Conservation (phyloP, 1,140 invertebrate genomes). For the Caenorhabditis elegans region WBcel235 BX284602.5:10492501-10493000, state of each 20-base stretch:
- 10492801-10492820: not conserved
- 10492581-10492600: constrained; percentile 72
- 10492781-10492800: constrained; percentile 26
- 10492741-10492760: constrained; percentile 75
- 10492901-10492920: too few relatives aligned
- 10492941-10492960: not conserved
- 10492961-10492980: not conserved
- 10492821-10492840: not conserved
- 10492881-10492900: not conserved
- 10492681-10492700: constrained; percentile 77
- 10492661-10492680: constrained; percentile 96
- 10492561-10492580: constrained; percentile 50
- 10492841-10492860: not conserved
- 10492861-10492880: not conserved
- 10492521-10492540: not conserved
- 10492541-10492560: constrained; percentile 38
- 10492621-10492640: constrained; percentile 89
- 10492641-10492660: constrained; percentile 87
- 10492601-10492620: constrained; percentile 90
- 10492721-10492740: constrained; percentile 99
- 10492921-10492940: not conserved
- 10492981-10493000: not conserved
- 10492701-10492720: constrained; percentile 94
- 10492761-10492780: constrained; percentile 41
- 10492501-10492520: not conserved